Percentiles rank a stretch among this genome's conserved stretches.
Conservation (phyloP, 2,888 invertebrate species). For the Calliopum simillimum region DNA sequence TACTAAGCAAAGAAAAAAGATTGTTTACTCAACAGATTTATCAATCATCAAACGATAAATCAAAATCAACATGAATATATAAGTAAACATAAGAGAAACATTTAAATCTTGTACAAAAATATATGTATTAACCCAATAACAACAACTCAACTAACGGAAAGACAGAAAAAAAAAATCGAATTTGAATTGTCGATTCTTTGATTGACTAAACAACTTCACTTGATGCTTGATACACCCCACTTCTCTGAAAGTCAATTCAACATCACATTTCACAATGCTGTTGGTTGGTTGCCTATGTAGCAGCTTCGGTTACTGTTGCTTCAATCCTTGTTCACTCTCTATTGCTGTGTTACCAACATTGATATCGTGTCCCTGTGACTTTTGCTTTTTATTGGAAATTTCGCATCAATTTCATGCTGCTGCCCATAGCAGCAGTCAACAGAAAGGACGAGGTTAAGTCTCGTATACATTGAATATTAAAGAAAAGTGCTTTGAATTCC, state of each 20-base stretch:
- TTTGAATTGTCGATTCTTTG: not conserved
- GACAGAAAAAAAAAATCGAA: no score
- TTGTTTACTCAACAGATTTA: no score
- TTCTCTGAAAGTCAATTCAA: not conserved
- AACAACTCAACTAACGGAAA: no score
- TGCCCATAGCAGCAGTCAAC: not conserved
- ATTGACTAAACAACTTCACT: not conserved
- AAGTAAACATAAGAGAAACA: no score
- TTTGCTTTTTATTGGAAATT: slow-evolving; percentile 1
- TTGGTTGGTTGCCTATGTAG: no score
- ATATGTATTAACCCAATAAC: no score
- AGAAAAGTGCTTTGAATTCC: not conserved
- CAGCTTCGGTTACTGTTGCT: not conserved
- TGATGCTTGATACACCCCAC: not conserved
- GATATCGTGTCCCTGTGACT: not conserved
- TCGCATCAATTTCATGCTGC: not conserved
- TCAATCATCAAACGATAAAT: no score
- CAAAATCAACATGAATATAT: no score
- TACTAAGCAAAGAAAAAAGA: no score
- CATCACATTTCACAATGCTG: no score
- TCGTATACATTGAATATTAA: not conserved
- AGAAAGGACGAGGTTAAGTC: not conserved
- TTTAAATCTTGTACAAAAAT: no score
- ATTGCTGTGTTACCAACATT: slow-evolving; percentile 5
- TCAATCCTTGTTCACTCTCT: not conserved